These are phyloP conservation scores for Cyaniris semiargus DNA, from an alignment of 2,888 invertebrate species.

Conservation along the genomic window DNA sequence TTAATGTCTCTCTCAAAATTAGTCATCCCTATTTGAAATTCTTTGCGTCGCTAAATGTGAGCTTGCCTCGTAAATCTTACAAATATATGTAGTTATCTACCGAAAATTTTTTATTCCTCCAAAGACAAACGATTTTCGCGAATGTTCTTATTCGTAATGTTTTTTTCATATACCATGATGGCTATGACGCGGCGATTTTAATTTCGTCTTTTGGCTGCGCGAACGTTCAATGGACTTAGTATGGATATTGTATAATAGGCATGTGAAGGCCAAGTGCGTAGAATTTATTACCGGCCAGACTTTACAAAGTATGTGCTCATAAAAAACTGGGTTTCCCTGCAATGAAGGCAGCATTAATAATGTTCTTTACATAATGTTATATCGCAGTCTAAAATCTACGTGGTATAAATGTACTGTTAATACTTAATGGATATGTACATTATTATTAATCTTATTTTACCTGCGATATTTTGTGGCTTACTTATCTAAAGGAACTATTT, in stretches of 20 bases:
- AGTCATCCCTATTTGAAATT: background rate
- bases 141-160: background rate
- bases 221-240: conserved; percentile 12
- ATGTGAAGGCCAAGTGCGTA: conserved; percentile 8
- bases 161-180: background rate
- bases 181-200: background rate
- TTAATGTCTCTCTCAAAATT: background rate
- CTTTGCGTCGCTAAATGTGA: background rate
- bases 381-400: too few relatives aligned
- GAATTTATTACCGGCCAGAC: background rate
- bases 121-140: background rate
- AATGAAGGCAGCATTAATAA: background rate
- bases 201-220: background rate
- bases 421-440: background rate
- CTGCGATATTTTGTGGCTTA: background rate
- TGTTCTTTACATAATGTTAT: too few relatives aligned
- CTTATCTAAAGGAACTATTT: background rate
- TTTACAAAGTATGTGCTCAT: background rate
- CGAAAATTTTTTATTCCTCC: background rate
- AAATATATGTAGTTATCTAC: background rate
- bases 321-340: background rate
- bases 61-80: background rate
- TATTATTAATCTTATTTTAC: background rate
- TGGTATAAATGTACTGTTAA: too few relatives aligned
- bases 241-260: conserved; percentile 21